Base-by-base conservation (phyloP, 2,113 vertebrate genomes). In the Vombatus ursinus region DNA sequence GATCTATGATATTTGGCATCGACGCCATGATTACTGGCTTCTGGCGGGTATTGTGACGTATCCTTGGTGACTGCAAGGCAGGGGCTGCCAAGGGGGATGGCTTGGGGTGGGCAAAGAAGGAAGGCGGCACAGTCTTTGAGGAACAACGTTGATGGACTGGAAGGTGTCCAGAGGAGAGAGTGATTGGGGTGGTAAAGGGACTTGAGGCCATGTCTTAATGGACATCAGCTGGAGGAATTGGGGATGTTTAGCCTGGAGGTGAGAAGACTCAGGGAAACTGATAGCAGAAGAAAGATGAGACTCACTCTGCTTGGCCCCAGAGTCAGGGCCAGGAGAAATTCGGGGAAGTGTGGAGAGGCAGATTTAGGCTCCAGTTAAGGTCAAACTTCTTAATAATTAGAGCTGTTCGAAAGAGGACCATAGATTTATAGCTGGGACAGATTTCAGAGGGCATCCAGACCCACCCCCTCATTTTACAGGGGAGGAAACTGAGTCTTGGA, bases 1-100 rank as follows among this genome's bases (percentile, higher is more conserved):
- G 98, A 99, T 99, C 98, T 99, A 99, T 0, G 99, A 99, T 98
- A 99, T 99, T 98, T 99, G 99, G 99, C 99, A 99, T 98, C 99
- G 99, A 92, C 99, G 99, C 52, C 99, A 99, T 0, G 99, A 99
- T 98, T 99, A 99, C 98, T 99, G 99, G 99, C 99, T 99, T 90
- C 96, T 99, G 98, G 99, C 99, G 1, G 99, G 99, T 95, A 99
- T 99, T 0, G 99, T 99, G 97, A 99, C 99, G 99, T 99, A 99
- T 99, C 99, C 99, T 99, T 98, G 94, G 54, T 31, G 0, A 3
- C 50, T 1, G 8, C 49, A 22, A 14, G 84, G 49, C 7, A 10
- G 53, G 12, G 6, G 0, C 16, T 3, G 44, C 2, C 49, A 53
- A 1, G 0, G 94, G 1, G 28, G 94, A 19, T 19, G n/a, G 10